A percentile compares a stretch with the other conserved stretches of the same genome.
These are phyloP conservation scores for Drepana falcataria DNA, from an alignment of 2,888 invertebrate species.

Conservation along the genomic window DNA sequence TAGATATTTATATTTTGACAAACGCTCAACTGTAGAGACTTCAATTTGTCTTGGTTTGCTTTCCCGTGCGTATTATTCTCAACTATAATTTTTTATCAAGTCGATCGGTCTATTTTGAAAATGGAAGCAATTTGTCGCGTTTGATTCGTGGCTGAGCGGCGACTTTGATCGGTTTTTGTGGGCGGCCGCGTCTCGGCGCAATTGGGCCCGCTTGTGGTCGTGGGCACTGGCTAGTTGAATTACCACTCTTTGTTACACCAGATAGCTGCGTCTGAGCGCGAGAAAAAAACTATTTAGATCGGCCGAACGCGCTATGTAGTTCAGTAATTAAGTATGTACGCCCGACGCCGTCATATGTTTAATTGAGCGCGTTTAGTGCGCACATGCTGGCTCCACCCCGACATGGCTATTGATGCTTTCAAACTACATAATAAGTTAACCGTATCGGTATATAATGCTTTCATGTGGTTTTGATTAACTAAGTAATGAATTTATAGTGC, in stretches of 20 bases:
- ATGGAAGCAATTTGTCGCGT: slow-evolving; percentile 71
- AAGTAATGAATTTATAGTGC: not conserved
- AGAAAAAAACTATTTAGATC: slow-evolving; percentile 12
- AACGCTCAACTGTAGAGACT: slow-evolving; percentile 28
- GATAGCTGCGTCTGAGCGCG: slow-evolving; percentile 14
- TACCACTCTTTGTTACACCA: slow-evolving; percentile 26
- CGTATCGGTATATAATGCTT: not conserved
- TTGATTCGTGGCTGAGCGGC: slow-evolving; percentile 57
- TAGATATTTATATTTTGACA: slow-evolving; percentile 3
- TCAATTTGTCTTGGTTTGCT: slow-evolving; percentile 52
- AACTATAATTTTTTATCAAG: slow-evolving; percentile 41
- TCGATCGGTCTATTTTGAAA: slow-evolving; percentile 62
- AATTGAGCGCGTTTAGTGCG: not conserved
- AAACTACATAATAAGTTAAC: not conserved
- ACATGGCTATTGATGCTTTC: not conserved
- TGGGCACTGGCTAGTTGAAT: slow-evolving; percentile 33
- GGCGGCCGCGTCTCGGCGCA: slow-evolving; percentile 43
- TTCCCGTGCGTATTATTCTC: slow-evolving; percentile 46
- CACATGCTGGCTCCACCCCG: not conserved
- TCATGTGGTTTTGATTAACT: not conserved
- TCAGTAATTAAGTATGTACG: slow-evolving; percentile 1
- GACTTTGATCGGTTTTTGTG: slow-evolving; percentile 70
- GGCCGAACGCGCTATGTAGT: slow-evolving; percentile 9
- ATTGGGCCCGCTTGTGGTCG: slow-evolving; percentile 46
- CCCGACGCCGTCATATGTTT: not conserved